Evolutionary conservation across 2,797 vertebrate genomes (phyloP).

Genomic region (Allobates femoralis): DNA sequence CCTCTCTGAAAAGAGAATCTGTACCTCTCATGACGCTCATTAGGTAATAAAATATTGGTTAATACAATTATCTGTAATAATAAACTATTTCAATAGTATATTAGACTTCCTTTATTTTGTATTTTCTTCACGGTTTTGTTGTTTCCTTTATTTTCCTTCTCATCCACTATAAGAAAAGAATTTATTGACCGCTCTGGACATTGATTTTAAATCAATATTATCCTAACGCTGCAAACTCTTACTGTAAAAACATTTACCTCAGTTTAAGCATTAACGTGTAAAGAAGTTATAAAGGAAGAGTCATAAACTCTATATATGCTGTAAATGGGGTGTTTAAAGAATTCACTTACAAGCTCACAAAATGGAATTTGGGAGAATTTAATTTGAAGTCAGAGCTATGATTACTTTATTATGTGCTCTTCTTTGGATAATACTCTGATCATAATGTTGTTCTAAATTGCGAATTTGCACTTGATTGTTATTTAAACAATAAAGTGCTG

Average conservation of each 20-base stretch:
- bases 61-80: too few species aligned
- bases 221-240: background rate
- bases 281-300: background rate
- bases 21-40: too few species aligned
- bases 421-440: constrained; percentile 19
- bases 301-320: background rate
- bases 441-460: background rate
- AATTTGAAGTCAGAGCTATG: background rate
- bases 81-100: too few species aligned
- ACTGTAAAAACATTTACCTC: background rate
- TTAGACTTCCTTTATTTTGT: too few species aligned
- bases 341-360: background rate
- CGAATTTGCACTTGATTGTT: constrained; percentile 25
- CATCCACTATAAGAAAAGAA: too few species aligned
- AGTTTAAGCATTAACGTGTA: background rate
- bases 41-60: too few species aligned
- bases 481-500: constrained; percentile 16
- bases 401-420: constrained; percentile 16
- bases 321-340: constrained; percentile 12
- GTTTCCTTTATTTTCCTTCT: too few species aligned
- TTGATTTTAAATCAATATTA: background rate
- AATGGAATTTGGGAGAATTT: background rate
- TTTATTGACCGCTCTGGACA: background rate
- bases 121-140: too few species aligned
- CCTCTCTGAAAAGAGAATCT: too few species aligned